Evolutionary conservation across 2,113 vertebrate genomes (phyloP).

Genomic region (Heptranchias perlo): DNA sequence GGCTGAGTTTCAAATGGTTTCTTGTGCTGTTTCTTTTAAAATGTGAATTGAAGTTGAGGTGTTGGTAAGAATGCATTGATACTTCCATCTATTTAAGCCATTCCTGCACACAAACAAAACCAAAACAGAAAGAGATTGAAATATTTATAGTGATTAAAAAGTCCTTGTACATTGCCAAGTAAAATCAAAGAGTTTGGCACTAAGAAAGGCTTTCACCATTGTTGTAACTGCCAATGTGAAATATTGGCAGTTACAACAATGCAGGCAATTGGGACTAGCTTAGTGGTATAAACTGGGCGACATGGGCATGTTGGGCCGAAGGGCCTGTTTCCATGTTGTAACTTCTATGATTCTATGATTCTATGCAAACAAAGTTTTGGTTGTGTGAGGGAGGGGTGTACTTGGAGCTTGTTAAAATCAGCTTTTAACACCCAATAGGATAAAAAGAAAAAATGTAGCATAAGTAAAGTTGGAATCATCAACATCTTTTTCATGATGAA

Average conservation of each 20-base stretch:
- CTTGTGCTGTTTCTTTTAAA: not conserved
- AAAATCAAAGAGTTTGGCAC: not conserved
- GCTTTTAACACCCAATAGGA: not conserved
- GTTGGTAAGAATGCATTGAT: not conserved
- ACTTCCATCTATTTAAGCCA: not conserved
- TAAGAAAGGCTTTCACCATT: not conserved
- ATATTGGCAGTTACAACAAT: too few relatives aligned
- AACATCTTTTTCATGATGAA: not conserved
- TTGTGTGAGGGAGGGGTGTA: not conserved
- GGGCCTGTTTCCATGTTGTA: too few relatives aligned
- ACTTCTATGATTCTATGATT: too few relatives aligned
- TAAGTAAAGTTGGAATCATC: constrained; percentile 12
- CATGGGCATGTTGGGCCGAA: too few relatives aligned
- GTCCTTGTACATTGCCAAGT: not conserved
- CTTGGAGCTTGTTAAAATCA: not conserved
- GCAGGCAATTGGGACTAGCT: too few relatives aligned
- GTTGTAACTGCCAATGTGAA: not conserved
- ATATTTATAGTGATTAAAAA: not conserved
- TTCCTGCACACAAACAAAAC: not conserved
- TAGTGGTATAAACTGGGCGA: too few relatives aligned
- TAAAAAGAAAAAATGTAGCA: not conserved
- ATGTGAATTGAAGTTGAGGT: not conserved
- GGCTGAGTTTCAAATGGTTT: not conserved
- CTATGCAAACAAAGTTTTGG: too few relatives aligned
- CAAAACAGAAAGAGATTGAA: not conserved